Evolutionary conservation across 2,888 invertebrate species (phyloP), one percentile per base, ranked within the genome.

Genomic region (Drosophila mimetica): DNA sequence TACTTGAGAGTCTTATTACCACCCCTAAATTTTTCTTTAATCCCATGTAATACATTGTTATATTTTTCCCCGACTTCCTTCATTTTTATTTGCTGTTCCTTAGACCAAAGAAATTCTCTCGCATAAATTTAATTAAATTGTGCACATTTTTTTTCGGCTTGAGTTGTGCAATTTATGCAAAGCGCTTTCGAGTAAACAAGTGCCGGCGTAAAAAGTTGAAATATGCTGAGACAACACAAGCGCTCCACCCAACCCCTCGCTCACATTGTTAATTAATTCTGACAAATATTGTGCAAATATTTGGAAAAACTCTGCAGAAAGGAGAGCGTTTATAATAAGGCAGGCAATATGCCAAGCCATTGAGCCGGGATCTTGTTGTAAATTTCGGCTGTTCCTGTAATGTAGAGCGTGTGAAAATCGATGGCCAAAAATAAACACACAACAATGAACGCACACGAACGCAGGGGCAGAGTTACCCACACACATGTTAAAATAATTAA

Each of bases 281-380:
- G 87, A 77, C 85, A 88, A 86, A 77, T 78, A 86, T 73, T 85
- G 82, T 63, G 75, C 74, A 83, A 84, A 84, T 84, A 84, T 84
- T 88, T 84, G 74, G 32, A 61, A 55, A 69, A 65, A 85, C 69
- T 64, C 71, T 52, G 44, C 41, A 42, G 47, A 30, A 70, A 50
- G 65, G 59, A 57, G 64, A 36, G 52, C 70, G 53, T 64, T 67
- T 22, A 58, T 60, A 71, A 60, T 74, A 53, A 64, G 58, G 51
- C 47, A 20, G 28, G 16, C 42, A 51, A 58, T 37, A 71, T 67
- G 54, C 57, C 37, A 28, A 41, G 41, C 28, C 50, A 64, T 67
- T 44, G 55, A 37, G 54, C 36, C 69, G 30, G 53, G 54, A 69
- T 69, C 64, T 67, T 44, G 4, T 13, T 44, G 42, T 30, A 52